Base-by-base conservation (phyloP, 2,888 invertebrate genomes). In the Petrophora chlorosata region DNA sequence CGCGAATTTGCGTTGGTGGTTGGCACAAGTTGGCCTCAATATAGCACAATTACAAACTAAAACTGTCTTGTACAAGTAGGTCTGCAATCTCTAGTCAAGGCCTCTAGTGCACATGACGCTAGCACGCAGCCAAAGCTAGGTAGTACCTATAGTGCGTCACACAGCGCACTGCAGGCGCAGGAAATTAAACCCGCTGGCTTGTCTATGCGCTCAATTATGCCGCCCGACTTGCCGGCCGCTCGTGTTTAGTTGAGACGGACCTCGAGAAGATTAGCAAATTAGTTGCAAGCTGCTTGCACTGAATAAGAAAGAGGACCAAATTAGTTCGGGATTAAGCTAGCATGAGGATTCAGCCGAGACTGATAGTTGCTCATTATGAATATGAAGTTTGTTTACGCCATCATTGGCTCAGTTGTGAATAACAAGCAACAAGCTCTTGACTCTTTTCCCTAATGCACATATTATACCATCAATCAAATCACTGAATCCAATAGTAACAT, bases 101-200 rank as follows among this genome's bases (percentile, higher is more conserved):
- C 34, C 41, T 34, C 22, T 33, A 8, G 12, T 26, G 33, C 22
- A 36, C 40, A 15, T 35, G 7, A 14, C 23, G 15, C 9, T 9
- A 22, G n/a, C 34, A 35, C 5, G 23, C 35, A 35, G 22, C 13
- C 15, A 12, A 15, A 35, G 5, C 14, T 10, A 8, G 7, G 19
- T 5, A 19, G 5, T 33, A 33, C 3, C 14, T 14, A 35, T 25
- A 15, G 26, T 52, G 46, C 42, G 30, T 29, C 34, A 28, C 13
- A 47, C 13, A 40, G 46, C 40, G 32, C 13, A 47, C 13, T 47
- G 46, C 40, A 35, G 39, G 34, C 34, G 66, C 65, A 86, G 90
- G 89, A 89, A 89, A 89, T 89, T 88, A 88, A 87, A 88, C 82
- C 87, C 81, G 79, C 79, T 65, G 77, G 51, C 38, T 58, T 54